These are phyloP conservation scores for Cynodonichthys magdalenae DNA, from an alignment of 2,797 vertebrate genomes.

Conservation along the genomic window DNA sequence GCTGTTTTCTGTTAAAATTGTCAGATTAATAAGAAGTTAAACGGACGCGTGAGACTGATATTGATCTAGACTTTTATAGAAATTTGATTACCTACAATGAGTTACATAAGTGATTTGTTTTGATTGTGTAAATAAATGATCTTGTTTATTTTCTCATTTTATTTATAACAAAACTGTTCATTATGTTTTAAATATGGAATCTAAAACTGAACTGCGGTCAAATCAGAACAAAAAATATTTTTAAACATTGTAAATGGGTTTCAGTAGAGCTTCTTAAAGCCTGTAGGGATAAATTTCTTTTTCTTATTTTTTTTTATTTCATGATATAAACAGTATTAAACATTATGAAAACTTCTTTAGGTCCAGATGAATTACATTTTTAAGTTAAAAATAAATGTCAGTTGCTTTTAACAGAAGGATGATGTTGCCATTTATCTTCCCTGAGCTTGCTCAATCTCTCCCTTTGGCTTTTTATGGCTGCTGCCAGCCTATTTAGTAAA, in stretches of 20 bases:
- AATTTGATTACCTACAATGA: no score
- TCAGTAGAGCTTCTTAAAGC: slow-evolving; percentile 3
- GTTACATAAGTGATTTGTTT: no score
- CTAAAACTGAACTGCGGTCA: no score
- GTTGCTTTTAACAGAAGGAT: slow-evolving; percentile 44
- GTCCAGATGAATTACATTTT: slow-evolving; percentile 30
- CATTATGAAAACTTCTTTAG: slow-evolving; percentile 21
- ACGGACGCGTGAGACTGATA: no score
- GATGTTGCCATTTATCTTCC: slow-evolving; percentile 59
- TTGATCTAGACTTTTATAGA: no score
- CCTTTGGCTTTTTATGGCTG: slow-evolving; percentile 39
- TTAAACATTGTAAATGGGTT: neutral
- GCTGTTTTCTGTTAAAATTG: no score
- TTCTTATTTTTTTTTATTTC: slow-evolving; percentile 7
- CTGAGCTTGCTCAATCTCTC: slow-evolving; percentile 43
- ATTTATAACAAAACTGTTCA: no score
- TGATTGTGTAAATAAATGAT: no score
- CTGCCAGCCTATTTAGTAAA: slow-evolving; percentile 59
- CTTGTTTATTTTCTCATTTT: no score
- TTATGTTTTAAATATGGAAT: no score
- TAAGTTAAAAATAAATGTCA: slow-evolving; percentile 16
- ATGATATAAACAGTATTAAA: slow-evolving; percentile 28
- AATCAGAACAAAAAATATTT: no score
- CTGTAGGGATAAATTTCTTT: slow-evolving; percentile 17
- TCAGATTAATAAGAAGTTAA: no score